A percentile compares a stretch with the other conserved stretches of the same genome.
Evolutionary conservation across 1,140 invertebrate genomes (phyloP).

Genomic region (Bombus sibiricus): DNA sequence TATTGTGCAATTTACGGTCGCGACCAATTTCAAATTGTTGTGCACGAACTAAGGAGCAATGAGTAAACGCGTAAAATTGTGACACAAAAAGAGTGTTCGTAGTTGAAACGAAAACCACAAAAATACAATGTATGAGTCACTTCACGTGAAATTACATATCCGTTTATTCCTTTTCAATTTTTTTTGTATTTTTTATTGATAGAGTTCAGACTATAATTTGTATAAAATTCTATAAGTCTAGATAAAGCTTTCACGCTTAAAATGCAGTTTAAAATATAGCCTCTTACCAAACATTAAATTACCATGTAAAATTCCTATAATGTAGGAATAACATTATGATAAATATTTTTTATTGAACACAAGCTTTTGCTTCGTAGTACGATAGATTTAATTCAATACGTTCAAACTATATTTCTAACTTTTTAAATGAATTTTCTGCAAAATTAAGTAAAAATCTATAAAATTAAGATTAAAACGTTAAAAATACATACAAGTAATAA

Average conservation of each 20-base stretch:
- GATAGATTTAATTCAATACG: neutral
- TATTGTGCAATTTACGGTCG: slow-evolving; percentile 29
- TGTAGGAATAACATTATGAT: no score
- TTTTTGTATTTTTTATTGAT: neutral
- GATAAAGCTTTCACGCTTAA: neutral
- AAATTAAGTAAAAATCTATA: neutral
- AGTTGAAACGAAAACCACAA: neutral
- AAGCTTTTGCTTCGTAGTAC: neutral
- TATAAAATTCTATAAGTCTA: neutral
- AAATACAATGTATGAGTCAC: neutral
- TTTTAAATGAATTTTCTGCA: neutral
- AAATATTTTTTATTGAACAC: neutral
- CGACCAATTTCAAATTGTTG: neutral
- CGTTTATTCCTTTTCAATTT: neutral
- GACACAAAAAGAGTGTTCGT: neutral
- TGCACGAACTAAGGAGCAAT: neutral
- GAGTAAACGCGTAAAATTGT: neutral
- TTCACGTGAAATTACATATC: neutral
- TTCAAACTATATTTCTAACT: neutral
- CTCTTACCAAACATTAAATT: neutral
- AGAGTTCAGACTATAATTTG: no score
- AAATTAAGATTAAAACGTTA: neutral
- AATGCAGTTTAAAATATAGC: neutral
- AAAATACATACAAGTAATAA: neutral
- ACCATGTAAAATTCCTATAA: neutral